Percentiles rank a stretch among this genome's conserved stretches.
Evolutionary conservation across 2,888 invertebrate species (phyloP).

Genomic region (Campoletis raptor): DNA sequence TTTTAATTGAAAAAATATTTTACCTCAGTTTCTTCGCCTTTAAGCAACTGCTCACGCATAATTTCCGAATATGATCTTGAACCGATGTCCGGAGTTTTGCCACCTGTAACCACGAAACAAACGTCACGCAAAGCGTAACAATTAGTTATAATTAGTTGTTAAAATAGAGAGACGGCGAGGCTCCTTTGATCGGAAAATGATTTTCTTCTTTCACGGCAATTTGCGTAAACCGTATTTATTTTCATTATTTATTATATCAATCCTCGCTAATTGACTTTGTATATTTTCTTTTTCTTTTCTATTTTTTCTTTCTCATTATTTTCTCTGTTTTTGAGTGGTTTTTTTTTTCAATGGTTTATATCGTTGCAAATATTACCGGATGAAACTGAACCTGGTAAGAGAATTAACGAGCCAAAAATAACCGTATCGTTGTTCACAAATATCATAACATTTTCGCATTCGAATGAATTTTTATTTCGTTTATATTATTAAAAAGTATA

Average conservation of each 20-base stretch:
- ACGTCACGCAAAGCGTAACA: conserved; percentile 84
- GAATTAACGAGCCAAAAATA: conserved; percentile 18
- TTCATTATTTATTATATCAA: conserved; percentile 36
- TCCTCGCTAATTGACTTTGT: conserved; percentile 20
- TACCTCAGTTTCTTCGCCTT: conserved; percentile 97
- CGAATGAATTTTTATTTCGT: background rate
- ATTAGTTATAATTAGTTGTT: conserved; percentile 77
- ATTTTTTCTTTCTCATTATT: conserved; percentile 22
- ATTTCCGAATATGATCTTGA: conserved; percentile 98
- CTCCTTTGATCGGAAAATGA: conserved; percentile 55
- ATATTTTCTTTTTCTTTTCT: too few species aligned
- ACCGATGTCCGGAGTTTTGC: conserved; percentile 98
- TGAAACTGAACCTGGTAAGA: conserved; percentile 55
- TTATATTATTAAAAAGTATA: background rate
- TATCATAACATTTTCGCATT: conserved; percentile 25
- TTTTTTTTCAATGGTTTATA: conserved; percentile 44
- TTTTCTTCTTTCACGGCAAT: conserved; percentile 54
- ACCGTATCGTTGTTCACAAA: conserved; percentile 23
- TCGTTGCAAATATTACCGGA: conserved; percentile 49
- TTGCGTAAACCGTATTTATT: conserved; percentile 33
- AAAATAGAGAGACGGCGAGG: conserved; percentile 55
- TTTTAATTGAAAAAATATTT: conserved; percentile 74
- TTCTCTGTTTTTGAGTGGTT: conserved; percentile 1
- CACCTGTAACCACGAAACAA: conserved; percentile 91
- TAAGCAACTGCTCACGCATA: conserved; percentile 97